Evolutionary conservation across 2,888 invertebrate genomes (phyloP), one percentile per base, ranked within the genome.

Genomic region (Protophormia terraenovae): DNA sequence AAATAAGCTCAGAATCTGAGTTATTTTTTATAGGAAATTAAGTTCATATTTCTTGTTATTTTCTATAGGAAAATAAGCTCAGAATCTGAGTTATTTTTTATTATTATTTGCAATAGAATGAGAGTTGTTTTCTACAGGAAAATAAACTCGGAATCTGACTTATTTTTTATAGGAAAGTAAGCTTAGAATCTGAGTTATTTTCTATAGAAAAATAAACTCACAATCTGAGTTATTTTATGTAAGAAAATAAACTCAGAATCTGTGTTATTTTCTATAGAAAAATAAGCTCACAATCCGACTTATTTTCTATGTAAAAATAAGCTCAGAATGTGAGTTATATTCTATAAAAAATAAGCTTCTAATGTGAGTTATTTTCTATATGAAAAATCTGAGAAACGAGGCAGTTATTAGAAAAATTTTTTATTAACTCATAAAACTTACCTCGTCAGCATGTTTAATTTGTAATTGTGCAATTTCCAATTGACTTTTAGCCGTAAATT

Each of bases 401-500:
- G n/a, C n/a, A n/a, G n/a, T n/a, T n/a, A n/a, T n/a, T n/a, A n/a
- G n/a, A n/a, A n/a, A n/a, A n/a, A n/a, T n/a, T n/a, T n/a, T n/a
- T n/a, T n/a, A n/a, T n/a, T n/a, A n/a, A n/a, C n/a, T n/a, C n/a
- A n/a, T n/a, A n/a, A 14, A 3, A 47, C 88, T 86, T 45, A 96
- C 94, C 94, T 96, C 96, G 58, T 93, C 93, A 83, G 94, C 94
- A 91, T 95, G 94, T 87, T 93, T 92, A 60, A 93, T 93, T 89
- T 94, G 94, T 86, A 95, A 88, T 83, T 94, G 93, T 50, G 93
- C 94, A 29, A 95, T 94, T 91, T 95, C 94, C 83, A 93, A 91
- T 90, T 94, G 94, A 89, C 95, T 94, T 90, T 95, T 95, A 24
- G 94, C 94, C 73, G 95, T 95, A 86, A 97, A 95, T 93, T 95